These are phyloP conservation scores for Ommatoiulus sabulosus DNA, from an alignment of 2,888 invertebrate species.

Conservation along the genomic window DNA sequence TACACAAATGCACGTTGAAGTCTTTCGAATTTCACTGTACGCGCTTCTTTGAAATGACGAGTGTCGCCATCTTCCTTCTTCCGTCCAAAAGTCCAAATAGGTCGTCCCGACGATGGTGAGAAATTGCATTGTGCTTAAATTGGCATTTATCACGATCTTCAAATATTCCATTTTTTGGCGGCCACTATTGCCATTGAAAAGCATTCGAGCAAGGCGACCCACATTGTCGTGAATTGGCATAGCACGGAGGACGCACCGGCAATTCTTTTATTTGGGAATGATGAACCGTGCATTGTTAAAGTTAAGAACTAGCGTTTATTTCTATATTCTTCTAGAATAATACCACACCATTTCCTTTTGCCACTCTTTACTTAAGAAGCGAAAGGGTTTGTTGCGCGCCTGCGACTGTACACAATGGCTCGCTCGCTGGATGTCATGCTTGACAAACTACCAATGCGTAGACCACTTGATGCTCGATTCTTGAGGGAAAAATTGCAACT, in stretches of 20 bases:
- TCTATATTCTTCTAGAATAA: not conserved
- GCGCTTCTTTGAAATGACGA: not conserved
- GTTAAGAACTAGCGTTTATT: conserved; percentile 13
- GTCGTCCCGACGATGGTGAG: not conserved
- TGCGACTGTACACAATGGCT: conserved; percentile 12
- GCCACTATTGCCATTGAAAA: conserved; percentile 22
- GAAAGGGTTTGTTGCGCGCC: not conserved
- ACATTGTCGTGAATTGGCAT: not conserved
- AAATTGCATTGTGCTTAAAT: conserved; percentile 30
- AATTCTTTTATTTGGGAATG: conserved; percentile 37
- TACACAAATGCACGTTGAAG: not conserved
- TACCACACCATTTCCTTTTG: not conserved
- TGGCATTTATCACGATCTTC: conserved; percentile 44
- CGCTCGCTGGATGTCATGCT: not conserved
- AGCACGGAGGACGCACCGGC: not conserved
- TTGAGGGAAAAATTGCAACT: not conserved
- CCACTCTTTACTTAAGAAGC: not conserved
- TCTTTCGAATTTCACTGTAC: not conserved
- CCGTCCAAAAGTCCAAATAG: conserved; percentile 5
- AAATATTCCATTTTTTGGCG: not conserved
- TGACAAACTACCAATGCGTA: not conserved
- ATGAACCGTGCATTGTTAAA: conserved; percentile 42
- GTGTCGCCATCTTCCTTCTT: not conserved
- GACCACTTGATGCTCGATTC: conserved; percentile 39
- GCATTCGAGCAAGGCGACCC: conserved; percentile 35